Base-by-base conservation (phyloP, 2,888 invertebrate genomes). In the Lasiommata megera region DNA sequence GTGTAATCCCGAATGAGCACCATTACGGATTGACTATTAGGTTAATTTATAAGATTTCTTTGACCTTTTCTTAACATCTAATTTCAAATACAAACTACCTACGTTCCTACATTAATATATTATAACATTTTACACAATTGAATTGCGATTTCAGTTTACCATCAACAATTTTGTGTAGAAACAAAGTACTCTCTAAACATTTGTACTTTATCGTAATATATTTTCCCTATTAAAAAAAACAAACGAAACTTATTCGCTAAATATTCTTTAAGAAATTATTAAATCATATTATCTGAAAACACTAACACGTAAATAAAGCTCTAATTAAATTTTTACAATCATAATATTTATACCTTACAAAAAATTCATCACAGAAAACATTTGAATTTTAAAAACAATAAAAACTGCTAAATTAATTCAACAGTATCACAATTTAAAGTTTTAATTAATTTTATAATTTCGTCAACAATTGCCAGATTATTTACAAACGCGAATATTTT, bases 361-460 rank as follows among this genome's bases (percentile, higher is more conserved):
- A 28, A 51, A 40, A 16, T 38, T n/a, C 12, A 37, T 43, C 12
- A 47, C 31, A 48, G 31, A 55, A 54, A 46, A 50, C 23, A 29
- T 44, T n/a, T 44, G 28, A 44, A 43, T 48, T 48, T 48, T n/a
- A 44, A 34, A 50, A 40, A 43, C 46, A 51, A 46, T 48, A 29
- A 14, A 41, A 38, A 38, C 18, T 46, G 5, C 6, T 8, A 43
- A 40, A 48, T 37, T 34, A 40, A 9, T 41, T 23, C 41, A 50
- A 40, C 34, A 50, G 50, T 56, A 60, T 56, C 60, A 60, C 56
- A 56, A 44, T 54, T 56, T 60, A 37, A 46, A n/a, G 37, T 51
- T 16, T 31, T 29, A 31, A 16, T 16, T 9, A 31, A 16, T n/a
- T 9, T 31, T 50, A 38, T 38, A 29, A 8, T 50, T 14, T 40